A percentile compares a stretch with the other conserved stretches of the same genome.
phyloP scores from a whole-genome alignment of 2,797 vertebrate genomes.

The Arctocebus calabarensis region DNA sequence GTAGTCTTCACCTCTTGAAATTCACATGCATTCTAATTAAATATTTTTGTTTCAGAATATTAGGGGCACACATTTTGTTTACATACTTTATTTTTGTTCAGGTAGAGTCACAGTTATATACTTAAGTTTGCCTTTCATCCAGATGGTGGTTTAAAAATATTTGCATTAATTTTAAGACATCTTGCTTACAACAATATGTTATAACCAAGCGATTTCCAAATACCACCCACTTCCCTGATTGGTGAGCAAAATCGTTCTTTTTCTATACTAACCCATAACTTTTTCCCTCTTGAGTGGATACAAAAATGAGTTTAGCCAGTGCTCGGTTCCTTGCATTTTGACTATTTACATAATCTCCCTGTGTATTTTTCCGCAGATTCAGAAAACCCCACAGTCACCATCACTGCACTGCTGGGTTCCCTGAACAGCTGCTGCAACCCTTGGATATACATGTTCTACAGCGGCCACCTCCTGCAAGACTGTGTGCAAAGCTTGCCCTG shows the following conservation, averaged over 20 bases:
- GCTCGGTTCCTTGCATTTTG: neutral
- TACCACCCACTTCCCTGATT: neutral
- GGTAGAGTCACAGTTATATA: too few species aligned
- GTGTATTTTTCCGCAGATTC: conserved; percentile 89
- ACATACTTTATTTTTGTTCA: too few species aligned
- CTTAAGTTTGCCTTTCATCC: too few species aligned
- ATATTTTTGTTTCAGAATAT: neutral
- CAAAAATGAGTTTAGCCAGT: neutral
- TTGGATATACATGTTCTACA: conserved; percentile 99
- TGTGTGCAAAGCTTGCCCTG: conserved; percentile 93
- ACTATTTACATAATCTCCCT: neutral
- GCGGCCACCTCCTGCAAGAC: conserved; percentile 97
- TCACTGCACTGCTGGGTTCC: conserved; percentile 95
- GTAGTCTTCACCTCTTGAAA: neutral
- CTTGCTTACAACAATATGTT: conserved; percentile 38
- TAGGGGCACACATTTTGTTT: too few species aligned
- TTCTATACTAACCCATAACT: neutral
- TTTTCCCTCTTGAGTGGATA: neutral
- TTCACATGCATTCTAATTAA: neutral
- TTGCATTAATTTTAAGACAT: conserved; percentile 2
- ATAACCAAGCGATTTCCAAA: neutral
- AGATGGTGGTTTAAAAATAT: neutral
- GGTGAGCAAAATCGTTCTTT: conserved; percentile 22
- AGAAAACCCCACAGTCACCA: conserved; percentile 93
- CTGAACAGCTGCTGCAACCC: conserved; percentile 99